Conservation (phyloP, 2,113 vertebrate genomes). For the Argyrosomus japonicus region DNA sequence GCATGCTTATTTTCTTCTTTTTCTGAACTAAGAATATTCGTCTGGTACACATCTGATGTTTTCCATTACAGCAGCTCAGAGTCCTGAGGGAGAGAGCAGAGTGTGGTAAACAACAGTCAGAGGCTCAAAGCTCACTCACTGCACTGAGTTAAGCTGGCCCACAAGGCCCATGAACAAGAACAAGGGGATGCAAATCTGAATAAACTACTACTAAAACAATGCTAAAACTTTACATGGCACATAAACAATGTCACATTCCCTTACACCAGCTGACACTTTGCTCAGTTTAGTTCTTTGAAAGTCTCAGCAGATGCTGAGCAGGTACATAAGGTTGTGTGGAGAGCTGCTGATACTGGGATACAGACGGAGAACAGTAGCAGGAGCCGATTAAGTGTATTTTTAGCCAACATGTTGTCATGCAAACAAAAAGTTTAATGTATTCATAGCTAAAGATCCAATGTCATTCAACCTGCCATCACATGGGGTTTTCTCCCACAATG, state of each 20-base stretch:
- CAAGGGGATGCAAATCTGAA: constrained; percentile 63
- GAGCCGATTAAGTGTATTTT: constrained; percentile 55
- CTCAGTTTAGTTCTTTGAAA: constrained; percentile 39
- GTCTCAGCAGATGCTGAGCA: constrained; percentile 8
- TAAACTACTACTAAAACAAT: constrained; percentile 65
- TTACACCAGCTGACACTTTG: constrained; percentile 33
- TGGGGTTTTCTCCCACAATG: constrained; percentile 9
- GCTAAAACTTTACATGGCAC: constrained; percentile 54
- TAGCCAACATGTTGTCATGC: constrained; percentile 63
- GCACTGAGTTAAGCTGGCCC: constrained; percentile 66
- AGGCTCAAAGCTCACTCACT: constrained; percentile 57
- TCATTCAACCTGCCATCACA: constrained; percentile 37
- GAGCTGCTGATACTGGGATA: neutral
- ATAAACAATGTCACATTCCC: constrained; percentile 48
- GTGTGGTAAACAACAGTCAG: constrained; percentile 79
- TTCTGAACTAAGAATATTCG: constrained; percentile 38
- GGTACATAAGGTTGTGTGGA: constrained; percentile 3
- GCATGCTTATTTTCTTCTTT: neutral
- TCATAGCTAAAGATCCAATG: constrained; percentile 36
- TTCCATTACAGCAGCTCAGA: constrained; percentile 64
- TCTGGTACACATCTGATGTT: constrained; percentile 73
- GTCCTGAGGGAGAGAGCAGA: constrained; percentile 70
- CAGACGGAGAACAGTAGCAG: constrained; percentile 20
- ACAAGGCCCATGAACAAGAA: constrained; percentile 59
- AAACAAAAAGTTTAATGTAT: constrained; percentile 56